Evolutionary conservation across 2,113 vertebrate species (phyloP), one percentile per base, ranked within the genome.

Genomic region (Tachycineta bicolor): DNA sequence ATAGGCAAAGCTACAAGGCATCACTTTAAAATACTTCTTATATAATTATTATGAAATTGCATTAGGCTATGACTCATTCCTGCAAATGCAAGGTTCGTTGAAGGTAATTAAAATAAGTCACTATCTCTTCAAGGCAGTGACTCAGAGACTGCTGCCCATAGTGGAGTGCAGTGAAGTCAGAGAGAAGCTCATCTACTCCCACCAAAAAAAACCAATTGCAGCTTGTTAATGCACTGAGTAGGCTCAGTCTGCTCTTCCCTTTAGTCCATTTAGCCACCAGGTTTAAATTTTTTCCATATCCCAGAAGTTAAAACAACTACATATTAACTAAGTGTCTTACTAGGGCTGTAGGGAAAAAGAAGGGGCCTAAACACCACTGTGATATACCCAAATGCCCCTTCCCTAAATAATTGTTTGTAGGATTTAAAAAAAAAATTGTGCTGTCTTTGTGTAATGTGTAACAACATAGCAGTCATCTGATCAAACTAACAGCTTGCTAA

Each of bases 21-120:
- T 83, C 86, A 73, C 80, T 93, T 95, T 74, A 89, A 96, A 95
- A 92, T 73, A 74, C 86, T 90, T 90, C 91, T 96, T 83, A 94
- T 90, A 89, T 91, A 96, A 91, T 87, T 81, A n/a, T 94, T 95
- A 96, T 96, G 96, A 97, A 98, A 97, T 95, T 60, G 4, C 94
- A 96, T 96, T 97, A 94, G 50, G 49, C 65, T 86, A 15, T 98
- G 97, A 98, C 78, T 98, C 97, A 97, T 89, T 78, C 83, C 95
- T 97, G 95, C 81, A 96, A 96, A 95, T 90, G 96, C 77, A 96
- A 93, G 87, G 89, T 96, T 97, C 91, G 78, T 71, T 83, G 90
- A 90, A 69, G 83, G 69, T 97, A 97, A 98, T 98, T 96, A 97
- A 96, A 96, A 84, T 97, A 92, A 87, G 94, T 92, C 94, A 93